These are phyloP conservation scores for Drosophila greeni DNA, from an alignment of 2,888 invertebrate species.

Conservation along the genomic window DNA sequence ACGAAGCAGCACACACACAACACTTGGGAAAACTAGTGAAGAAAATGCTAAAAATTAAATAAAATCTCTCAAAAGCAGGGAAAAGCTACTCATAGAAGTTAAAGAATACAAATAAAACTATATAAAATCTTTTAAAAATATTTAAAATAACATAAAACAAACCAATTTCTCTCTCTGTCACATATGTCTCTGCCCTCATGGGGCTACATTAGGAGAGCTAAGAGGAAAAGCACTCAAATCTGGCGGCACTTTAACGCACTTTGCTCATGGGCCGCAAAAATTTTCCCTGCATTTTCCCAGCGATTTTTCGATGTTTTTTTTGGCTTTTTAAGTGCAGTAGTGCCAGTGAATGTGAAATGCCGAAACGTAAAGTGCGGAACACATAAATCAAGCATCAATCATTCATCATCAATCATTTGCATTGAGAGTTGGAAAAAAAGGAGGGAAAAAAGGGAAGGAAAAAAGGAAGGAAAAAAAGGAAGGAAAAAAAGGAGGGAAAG, in stretches of 20 bases:
- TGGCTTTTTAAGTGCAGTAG: slow-evolving; percentile 29
- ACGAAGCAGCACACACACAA: slow-evolving; percentile 57
- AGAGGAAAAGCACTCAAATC: slow-evolving; percentile 35
- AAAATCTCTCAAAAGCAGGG: rapidly evolving
- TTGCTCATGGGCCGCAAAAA: slow-evolving; percentile 26
- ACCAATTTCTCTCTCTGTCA: background rate
- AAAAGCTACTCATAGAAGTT: background rate
- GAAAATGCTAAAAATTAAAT: background rate
- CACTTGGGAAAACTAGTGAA: background rate
- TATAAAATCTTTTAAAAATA: background rate
- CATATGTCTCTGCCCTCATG: background rate
- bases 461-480: background rate
- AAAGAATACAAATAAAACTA: background rate
- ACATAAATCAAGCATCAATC: slow-evolving; percentile 65
- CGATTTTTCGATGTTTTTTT: slow-evolving; percentile 22
- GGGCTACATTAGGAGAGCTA: slow-evolving; percentile 1
- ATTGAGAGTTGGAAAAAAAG: background rate
- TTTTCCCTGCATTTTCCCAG: slow-evolving; percentile 46
- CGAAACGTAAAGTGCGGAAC: slow-evolving; percentile 27
- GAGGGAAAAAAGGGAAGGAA: too few species aligned
- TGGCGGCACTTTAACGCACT: slow-evolving; percentile 59
- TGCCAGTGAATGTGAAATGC: slow-evolving; percentile 4
- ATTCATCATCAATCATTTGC: slow-evolving; percentile 67
- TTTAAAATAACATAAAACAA: background rate
- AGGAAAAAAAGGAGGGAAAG: background rate